phyloP scores from a whole-genome alignment of 2,797 vertebrate genomes.

The Galagoides demidoff region DNA sequence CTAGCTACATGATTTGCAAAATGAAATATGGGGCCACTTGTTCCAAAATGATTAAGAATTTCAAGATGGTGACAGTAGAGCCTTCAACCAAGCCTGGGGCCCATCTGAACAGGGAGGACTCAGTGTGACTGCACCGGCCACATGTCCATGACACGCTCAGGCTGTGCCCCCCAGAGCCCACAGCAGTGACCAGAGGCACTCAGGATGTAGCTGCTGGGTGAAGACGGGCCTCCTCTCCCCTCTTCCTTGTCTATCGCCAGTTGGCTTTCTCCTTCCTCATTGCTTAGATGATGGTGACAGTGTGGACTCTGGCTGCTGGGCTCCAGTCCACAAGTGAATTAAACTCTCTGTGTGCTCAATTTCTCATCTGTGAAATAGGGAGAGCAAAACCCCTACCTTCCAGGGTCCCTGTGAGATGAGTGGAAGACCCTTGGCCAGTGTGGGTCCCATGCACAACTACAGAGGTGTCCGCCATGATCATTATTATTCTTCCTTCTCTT shows the following conservation, averaged over 20 bases:
- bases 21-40: neutral
- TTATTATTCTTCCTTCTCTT: neutral
- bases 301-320: neutral
- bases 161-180: neutral
- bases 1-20: neutral
- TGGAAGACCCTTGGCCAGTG: fast-evolving
- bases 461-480: fast-evolving
- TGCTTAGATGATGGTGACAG: neutral
- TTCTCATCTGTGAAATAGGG: neutral
- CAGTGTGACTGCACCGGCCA: fast-evolving
- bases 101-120: neutral
- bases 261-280: fast-evolving
- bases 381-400: neutral
- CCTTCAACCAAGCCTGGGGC: fast-evolving
- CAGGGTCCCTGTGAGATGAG: neutral
- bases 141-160: neutral
- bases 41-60: neutral
- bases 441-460: neutral
- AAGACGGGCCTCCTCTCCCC: neutral
- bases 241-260: fast-evolving
- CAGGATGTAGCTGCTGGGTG: neutral
- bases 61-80: neutral
- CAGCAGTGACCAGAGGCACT: neutral
- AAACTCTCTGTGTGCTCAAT: neutral
- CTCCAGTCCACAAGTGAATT: neutral